Conservation (phyloP, 2,113 vertebrate species). For the Strigops habroptila region DNA sequence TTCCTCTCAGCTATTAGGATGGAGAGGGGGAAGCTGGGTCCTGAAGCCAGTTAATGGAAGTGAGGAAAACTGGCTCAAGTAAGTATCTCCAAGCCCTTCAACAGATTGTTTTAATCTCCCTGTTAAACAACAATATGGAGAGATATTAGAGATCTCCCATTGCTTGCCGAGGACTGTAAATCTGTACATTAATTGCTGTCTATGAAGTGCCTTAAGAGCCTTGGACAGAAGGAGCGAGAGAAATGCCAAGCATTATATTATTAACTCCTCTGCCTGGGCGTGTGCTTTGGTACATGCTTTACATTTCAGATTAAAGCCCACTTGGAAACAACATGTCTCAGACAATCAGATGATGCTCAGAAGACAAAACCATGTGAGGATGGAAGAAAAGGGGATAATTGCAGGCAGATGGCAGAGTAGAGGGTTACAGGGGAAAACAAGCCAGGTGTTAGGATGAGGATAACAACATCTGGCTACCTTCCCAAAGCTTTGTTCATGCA, state of each 20-base stretch:
- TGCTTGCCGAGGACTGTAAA: constrained; percentile 2
- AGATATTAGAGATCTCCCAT: constrained; percentile 7
- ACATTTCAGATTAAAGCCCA: constrained; percentile 17
- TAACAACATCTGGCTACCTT: background rate
- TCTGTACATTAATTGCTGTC: constrained; percentile 56
- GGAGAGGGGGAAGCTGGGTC: background rate
- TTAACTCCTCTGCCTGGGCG: constrained; percentile 59
- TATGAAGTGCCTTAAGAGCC: constrained; percentile 42
- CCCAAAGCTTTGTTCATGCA: fast-evolving
- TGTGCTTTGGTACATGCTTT: constrained; percentile 32
- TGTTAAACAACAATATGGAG: constrained; percentile 43
- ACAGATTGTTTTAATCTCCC: constrained; percentile 55
- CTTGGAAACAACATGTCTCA: constrained; percentile 12
- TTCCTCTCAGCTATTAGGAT: background rate
- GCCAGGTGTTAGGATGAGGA: background rate
- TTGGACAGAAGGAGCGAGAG: constrained; percentile 53
- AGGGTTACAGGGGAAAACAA: background rate
- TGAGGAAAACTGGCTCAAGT: constrained; percentile 20
- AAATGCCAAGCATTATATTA: constrained; percentile 58
- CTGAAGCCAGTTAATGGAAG: background rate
- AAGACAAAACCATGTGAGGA: background rate
- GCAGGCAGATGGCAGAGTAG: background rate
- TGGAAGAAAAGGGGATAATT: background rate
- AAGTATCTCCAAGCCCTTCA: background rate
- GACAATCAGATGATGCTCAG: constrained; percentile 39